Evolutionary conservation across 2,888 invertebrate species (phyloP).

Genomic region (Torymus texanus): DNA sequence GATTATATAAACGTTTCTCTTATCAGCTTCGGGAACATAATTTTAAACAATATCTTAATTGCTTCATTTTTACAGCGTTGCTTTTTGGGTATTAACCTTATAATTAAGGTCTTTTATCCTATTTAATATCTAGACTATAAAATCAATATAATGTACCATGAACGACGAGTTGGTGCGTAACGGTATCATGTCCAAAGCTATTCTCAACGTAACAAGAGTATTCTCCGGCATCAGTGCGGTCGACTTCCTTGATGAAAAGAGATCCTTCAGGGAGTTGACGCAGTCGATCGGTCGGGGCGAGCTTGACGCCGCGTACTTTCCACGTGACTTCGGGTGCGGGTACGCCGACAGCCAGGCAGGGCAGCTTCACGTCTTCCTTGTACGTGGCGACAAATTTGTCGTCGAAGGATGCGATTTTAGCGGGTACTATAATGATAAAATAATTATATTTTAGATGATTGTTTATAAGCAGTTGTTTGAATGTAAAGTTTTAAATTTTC

Average conservation of each 20-base stretch:
- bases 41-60: too few species aligned
- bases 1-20: too few species aligned
- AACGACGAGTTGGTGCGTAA: conserved; percentile 91
- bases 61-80: too few species aligned
- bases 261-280: conserved; percentile 93
- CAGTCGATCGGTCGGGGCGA: conserved; percentile 88
- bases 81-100: too few species aligned
- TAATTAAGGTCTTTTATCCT: too few species aligned
- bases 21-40: too few species aligned
- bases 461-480: too few species aligned
- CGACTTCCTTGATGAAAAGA: conserved; percentile 91
- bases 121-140: neutral
- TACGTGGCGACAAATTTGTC: conserved; percentile 94
- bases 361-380: conserved; percentile 93
- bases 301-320: conserved; percentile 85
- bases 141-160: conserved; percentile 78
- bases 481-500: too few species aligned
- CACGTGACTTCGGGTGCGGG: conserved; percentile 93
- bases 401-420: conserved; percentile 96
- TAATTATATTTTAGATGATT: neutral
- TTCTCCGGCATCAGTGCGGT: conserved; percentile 93
- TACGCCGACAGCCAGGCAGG: conserved; percentile 93
- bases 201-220: conserved; percentile 96
- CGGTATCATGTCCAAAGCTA: conserved; percentile 93
- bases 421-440: conserved; percentile 81